Evolutionary conservation across 2,888 invertebrate genomes (phyloP).

Genomic region (Tetramorium bicarinatum): DNA sequence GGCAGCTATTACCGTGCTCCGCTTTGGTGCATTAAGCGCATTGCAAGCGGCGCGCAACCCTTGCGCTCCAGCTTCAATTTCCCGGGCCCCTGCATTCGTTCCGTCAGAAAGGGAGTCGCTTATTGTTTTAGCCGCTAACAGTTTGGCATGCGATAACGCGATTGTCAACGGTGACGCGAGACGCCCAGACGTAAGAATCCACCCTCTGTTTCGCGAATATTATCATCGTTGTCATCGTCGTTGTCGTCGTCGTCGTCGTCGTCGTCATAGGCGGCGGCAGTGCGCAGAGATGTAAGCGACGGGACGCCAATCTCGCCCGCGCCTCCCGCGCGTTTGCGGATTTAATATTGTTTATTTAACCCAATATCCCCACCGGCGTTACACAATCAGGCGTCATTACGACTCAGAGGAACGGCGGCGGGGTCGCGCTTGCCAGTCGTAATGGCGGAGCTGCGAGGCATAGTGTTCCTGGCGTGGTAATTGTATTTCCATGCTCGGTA

Average conservation of each 20-base stretch:
- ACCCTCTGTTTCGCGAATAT: background rate
- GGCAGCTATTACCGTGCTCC: conserved; percentile 51
- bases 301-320: conserved; percentile 68
- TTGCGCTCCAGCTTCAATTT: conserved; percentile 14
- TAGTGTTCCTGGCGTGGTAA: conserved; percentile 80
- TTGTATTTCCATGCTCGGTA: conserved; percentile 85
- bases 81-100: conserved; percentile 25
- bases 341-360: conserved; percentile 86
- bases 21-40: conserved; percentile 43
- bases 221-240: background rate
- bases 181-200: conserved; percentile 22
- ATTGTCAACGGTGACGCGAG: background rate
- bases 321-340: conserved; percentile 76
- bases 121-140: conserved; percentile 53
- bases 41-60: conserved; percentile 43
- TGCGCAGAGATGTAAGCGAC: conserved; percentile 21
- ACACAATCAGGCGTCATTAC: conserved; percentile 86
- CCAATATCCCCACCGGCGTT: conserved; percentile 84
- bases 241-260: conserved; percentile 13
- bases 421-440: conserved; percentile 57
- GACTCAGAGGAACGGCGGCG: conserved; percentile 64
- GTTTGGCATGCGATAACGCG: conserved; percentile 14
- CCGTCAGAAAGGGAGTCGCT: conserved; percentile 18
- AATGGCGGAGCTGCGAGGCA: conserved; percentile 71
- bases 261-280: background rate